Percentiles rank a stretch among this genome's conserved stretches.
Conservation (phyloP, 2,797 vertebrate species). For the Coendou prehensilis region DNA sequence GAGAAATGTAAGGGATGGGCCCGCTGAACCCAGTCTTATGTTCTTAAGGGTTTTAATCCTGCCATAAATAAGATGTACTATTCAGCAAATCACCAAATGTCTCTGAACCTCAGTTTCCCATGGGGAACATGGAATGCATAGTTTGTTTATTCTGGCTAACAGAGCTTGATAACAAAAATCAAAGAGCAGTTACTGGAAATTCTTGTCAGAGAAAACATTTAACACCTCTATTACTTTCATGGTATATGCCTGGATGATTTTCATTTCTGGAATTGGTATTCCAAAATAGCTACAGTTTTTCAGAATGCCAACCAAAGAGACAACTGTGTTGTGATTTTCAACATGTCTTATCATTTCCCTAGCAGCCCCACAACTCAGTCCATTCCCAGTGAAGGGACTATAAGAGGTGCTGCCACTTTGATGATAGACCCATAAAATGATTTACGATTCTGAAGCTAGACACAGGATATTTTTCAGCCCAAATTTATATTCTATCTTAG, state of each 20-base stretch:
- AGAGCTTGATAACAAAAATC: slow-evolving; percentile 44
- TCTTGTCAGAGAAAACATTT: slow-evolving; percentile 63
- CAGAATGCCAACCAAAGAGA: slow-evolving; percentile 60
- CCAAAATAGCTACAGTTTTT: slow-evolving; percentile 61
- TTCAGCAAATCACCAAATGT: slow-evolving; percentile 53
- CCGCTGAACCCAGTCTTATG: neutral
- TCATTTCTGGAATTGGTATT: slow-evolving; percentile 45
- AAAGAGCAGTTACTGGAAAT: slow-evolving; percentile 54
- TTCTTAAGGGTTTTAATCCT: slow-evolving; percentile 35
- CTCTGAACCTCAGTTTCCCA: slow-evolving; percentile 26
- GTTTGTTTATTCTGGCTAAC: slow-evolving; percentile 54
- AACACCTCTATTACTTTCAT: slow-evolving; percentile 36
- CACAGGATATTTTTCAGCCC: slow-evolving; percentile 6
- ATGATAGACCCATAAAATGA: slow-evolving; percentile 39
- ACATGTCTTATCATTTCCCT: neutral
- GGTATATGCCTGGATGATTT: slow-evolving; percentile 27
- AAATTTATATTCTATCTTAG: slow-evolving; percentile 55
- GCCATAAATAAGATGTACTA: neutral
- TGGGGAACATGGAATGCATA: neutral
- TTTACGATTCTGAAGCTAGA: slow-evolving; percentile 47
- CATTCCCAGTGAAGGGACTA: slow-evolving; percentile 28
- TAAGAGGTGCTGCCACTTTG: slow-evolving; percentile 43
- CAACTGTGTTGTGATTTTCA: slow-evolving; percentile 18
- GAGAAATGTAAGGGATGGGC: neutral
- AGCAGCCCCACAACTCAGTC: neutral